Evolutionary conservation across 2,113 vertebrate genomes (phyloP).

Genomic region (Riparia riparia): DNA sequence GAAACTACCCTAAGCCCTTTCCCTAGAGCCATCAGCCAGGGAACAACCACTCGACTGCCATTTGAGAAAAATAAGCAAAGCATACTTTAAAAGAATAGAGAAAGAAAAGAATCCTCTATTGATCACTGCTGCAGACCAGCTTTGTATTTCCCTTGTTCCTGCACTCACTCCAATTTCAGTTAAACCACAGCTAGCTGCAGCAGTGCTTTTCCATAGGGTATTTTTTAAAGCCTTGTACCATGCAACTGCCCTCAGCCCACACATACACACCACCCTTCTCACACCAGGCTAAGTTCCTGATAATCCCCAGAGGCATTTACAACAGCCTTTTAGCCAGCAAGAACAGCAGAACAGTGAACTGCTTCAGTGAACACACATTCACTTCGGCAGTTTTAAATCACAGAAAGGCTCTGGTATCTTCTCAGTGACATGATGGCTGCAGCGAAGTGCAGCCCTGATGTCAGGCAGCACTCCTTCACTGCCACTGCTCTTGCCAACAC

Average conservation of each 20-base stretch:
- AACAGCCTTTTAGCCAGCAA: not conserved
- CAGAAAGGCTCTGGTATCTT: not conserved
- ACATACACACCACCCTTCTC: not conserved
- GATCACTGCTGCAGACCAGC: not conserved
- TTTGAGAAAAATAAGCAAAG: slow-evolving; percentile 46
- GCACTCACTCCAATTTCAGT: not conserved
- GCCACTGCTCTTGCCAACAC: not conserved
- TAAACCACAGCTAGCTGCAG: slow-evolving; percentile 25
- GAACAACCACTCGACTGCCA: not conserved
- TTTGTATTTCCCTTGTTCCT: slow-evolving; percentile 7
- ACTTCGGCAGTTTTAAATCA: not conserved
- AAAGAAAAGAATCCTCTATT: not conserved
- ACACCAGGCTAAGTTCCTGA: not conserved
- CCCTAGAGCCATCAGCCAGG: slow-evolving; percentile 25
- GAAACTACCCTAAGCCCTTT: slow-evolving; percentile 9
- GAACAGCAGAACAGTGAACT: not conserved
- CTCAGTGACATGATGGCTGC: not conserved
- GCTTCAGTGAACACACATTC: not conserved
- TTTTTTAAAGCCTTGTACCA: not conserved
- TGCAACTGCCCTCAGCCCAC: not conserved
- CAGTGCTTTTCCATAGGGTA: not conserved
- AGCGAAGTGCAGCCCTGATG: not conserved
- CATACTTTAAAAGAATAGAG: slow-evolving; percentile 23
- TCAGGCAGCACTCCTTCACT: not conserved
- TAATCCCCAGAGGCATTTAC: not conserved